These are phyloP conservation scores for Ridgeia piscesae DNA, from an alignment of 1,140 invertebrate species.

Conservation along the genomic window DNA sequence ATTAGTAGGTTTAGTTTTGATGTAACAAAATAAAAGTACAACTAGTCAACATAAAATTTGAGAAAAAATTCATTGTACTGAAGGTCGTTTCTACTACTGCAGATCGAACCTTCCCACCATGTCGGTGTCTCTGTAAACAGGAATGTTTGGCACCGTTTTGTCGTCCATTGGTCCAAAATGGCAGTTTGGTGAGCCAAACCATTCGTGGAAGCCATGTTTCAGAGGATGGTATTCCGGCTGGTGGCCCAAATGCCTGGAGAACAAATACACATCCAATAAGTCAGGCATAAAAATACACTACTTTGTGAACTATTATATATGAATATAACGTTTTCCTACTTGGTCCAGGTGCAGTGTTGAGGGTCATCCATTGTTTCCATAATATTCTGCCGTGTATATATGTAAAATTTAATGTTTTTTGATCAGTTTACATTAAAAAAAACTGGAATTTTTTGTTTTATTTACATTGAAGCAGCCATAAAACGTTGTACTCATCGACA, in stretches of 20 bases:
- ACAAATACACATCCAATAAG: slow-evolving; percentile 1
- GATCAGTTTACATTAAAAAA: too few relatives aligned
- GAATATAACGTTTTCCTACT: too few relatives aligned
- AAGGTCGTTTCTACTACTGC: not conserved
- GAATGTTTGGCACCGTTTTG: slow-evolving; percentile 51
- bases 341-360: too few relatives aligned
- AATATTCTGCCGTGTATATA: too few relatives aligned
- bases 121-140: slow-evolving; percentile 48
- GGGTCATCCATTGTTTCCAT: too few relatives aligned
- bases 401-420: too few relatives aligned
- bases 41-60: not conserved
- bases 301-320: not conserved
- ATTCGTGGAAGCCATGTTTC: slow-evolving; percentile 55
- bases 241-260: slow-evolving; percentile 47
- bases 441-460: too few relatives aligned
- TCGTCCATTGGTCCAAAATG: slow-evolving; percentile 58
- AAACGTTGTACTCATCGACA: too few relatives aligned
- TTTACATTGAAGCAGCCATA: too few relatives aligned
- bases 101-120: slow-evolving; percentile 54
- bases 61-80: not conserved
- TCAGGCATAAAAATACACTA: not conserved
- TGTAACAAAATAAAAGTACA: not conserved
- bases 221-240: slow-evolving; percentile 49
- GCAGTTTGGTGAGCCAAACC: slow-evolving; percentile 55
- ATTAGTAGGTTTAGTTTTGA: not conserved